Percentiles rank a stretch among this genome's conserved stretches.
Conservation (phyloP, 1,140 invertebrate genomes). For the Drosophila littoralis region DNA sequence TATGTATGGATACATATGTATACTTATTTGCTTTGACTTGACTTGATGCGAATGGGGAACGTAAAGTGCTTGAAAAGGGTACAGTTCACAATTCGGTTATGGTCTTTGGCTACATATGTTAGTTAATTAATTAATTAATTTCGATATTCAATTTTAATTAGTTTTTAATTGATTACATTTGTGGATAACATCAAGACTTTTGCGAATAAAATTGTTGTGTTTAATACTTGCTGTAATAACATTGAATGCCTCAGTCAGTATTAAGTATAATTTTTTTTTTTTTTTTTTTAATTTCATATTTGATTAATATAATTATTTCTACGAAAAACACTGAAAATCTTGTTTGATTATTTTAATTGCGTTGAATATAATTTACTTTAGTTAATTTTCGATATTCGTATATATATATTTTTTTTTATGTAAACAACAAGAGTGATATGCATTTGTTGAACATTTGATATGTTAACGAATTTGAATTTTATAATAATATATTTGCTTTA, state of each 20-base stretch:
- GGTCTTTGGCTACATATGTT: slow-evolving; percentile 19
- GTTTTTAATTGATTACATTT: background rate
- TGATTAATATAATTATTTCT: slow-evolving; percentile 35
- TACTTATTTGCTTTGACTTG: slow-evolving; percentile 48
- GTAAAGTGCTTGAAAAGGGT: slow-evolving; percentile 17
- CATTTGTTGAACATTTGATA: slow-evolving; percentile 55
- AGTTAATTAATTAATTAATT: slow-evolving; percentile 1
- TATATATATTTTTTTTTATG: slow-evolving; percentile 39
- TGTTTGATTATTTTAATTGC: slow-evolving; percentile 26
- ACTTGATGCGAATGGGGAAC: slow-evolving; percentile 41
- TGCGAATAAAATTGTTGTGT: slow-evolving; percentile 28
- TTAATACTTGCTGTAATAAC: slow-evolving; percentile 64
- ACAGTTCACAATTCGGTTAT: slow-evolving; percentile 40
- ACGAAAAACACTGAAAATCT: slow-evolving; percentile 57
- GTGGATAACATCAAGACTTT: slow-evolving; percentile 38
- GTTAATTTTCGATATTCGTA: slow-evolving; percentile 7
- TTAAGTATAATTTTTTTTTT: slow-evolving; percentile 24
- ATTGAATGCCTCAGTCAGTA: slow-evolving; percentile 82
- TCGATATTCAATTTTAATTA: slow-evolving; percentile 8
- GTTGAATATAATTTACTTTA: slow-evolving; percentile 13
- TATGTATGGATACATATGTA: background rate
- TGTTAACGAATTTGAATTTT: slow-evolving; percentile 39
- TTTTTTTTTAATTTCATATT: slow-evolving; percentile 5
- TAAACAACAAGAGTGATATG: slow-evolving; percentile 62
- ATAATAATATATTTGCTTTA: slow-evolving; percentile 18